These are phyloP conservation scores for Apodemus agrarius DNA, from an alignment of 2,797 vertebrate species.

Conservation along the genomic window DNA sequence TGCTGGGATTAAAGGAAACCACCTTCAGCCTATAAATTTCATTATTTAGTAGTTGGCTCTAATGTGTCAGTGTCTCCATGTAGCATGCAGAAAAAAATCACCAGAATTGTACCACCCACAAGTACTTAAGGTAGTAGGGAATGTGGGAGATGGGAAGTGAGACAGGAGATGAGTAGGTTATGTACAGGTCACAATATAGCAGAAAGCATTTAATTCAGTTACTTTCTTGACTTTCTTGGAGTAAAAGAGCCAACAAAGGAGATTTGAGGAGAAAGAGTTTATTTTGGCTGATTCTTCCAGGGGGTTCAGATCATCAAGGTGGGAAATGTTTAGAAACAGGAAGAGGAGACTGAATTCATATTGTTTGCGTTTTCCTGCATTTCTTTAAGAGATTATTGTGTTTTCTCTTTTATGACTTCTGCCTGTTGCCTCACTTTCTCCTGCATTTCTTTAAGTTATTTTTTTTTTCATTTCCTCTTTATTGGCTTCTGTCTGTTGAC, in stretches of 20 bases:
- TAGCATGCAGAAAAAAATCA: not conserved
- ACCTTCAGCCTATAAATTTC: not conserved
- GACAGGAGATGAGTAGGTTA: not conserved
- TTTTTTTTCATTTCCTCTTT: too few species aligned
- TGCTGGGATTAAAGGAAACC: not conserved
- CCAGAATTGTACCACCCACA: not conserved
- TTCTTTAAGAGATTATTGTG: too few species aligned
- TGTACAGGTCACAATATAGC: not conserved
- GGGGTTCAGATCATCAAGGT: not conserved
- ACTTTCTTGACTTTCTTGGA: not conserved
- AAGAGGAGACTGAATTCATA: not conserved
- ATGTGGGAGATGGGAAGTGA: too few species aligned
- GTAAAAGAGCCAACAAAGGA: not conserved
- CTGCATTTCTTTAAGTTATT: too few species aligned
- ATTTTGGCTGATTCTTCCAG: not conserved
- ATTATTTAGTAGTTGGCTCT: not conserved
- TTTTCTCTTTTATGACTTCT: too few species aligned
- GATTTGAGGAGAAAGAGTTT: not conserved
- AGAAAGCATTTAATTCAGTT: not conserved
- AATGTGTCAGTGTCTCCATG: not conserved
- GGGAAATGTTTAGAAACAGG: not conserved
- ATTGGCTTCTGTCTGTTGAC: too few species aligned
- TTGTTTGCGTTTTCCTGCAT: too few species aligned
- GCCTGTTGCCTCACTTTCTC: too few species aligned
- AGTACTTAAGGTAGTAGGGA: not conserved